Evolutionary conservation across 2,888 invertebrate species (phyloP), one percentile per base, ranked within the genome.

Genomic region (Mechanitis mazaeus): DNA sequence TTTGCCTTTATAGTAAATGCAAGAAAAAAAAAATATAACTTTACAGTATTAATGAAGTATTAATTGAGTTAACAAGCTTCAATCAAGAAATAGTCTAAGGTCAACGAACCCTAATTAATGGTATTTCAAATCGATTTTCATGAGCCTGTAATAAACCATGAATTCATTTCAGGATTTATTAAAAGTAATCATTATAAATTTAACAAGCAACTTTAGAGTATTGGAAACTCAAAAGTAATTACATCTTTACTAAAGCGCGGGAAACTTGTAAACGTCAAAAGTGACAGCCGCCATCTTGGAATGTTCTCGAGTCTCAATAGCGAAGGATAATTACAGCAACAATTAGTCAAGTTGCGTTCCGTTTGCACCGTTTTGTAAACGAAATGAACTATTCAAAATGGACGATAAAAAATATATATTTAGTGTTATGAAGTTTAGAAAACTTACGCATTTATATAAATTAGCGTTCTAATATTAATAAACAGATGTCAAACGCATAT

Each of bases 271-370:
- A 78, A 77, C 81, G 87, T 87, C 87, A 87, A 80, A 79, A 75
- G 71, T 86, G 87, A 86, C 86, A 83, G 78, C 71, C 64, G 85
- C 86, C 87, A 86, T 86, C 81, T 87, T 87, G 82, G 70, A 68
- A 67, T 66, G 72, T 72, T 72, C 72, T 75, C 72, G 75, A 72
- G 78, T 80, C 80, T 78, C 81, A 83, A 75, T 73, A 73, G 71
- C 71, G 75, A 76, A 71, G 68, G 79, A 81, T 87, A 87, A 87
- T 87, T 87, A 83, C 87, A 79, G 64, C 54, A 68, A 73, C 81
- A 76, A 87, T 87, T 85, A 85, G 84, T 87, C 85, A 87, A 83
- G 79, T 69, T 71, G 67, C 60, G 42, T 33, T 46, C 33, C 55
- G 45, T 60, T 68, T 57, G 61, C 65, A 68, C 67, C 60, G 62